Evolutionary conservation across 37 sponge, comb jelly and placozoan species (phyloP).

Genomic region (Amphimedon queenslandica): DNA sequence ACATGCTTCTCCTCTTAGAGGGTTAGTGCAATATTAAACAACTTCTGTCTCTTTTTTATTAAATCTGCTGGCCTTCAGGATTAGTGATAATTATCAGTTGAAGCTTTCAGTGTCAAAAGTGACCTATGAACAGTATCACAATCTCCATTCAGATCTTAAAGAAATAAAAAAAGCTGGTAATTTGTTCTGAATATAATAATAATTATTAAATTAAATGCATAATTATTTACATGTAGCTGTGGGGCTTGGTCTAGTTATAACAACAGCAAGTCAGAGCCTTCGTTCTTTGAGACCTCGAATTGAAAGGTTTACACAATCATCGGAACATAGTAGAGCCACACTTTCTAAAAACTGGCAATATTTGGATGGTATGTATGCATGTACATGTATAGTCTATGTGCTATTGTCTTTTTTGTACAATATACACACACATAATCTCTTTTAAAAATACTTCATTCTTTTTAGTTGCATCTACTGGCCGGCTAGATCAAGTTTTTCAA

Average conservation of each 20-base stretch:
- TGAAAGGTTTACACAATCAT: slow-evolving; percentile 12
- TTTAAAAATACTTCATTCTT: neutral
- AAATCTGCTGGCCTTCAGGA: slow-evolving; percentile 6
- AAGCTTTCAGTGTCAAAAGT: slow-evolving; percentile 73
- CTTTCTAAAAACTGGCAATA: slow-evolving; percentile 59
- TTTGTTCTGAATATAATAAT: neutral
- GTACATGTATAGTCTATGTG: neutral
- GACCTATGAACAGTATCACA: slow-evolving; percentile 46
- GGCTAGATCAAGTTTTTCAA: slow-evolving; percentile 44
- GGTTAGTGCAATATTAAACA: neutral
- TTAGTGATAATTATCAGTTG: slow-evolving; percentile 40
- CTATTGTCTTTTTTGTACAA: no score
- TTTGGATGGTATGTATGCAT: slow-evolving; percentile 57
- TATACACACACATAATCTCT: neutral
- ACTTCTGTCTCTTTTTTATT: neutral
- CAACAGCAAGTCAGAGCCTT: slow-evolving; percentile 35
- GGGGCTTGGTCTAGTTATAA: slow-evolving; percentile 45
- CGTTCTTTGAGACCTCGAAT: slow-evolving; percentile 29
- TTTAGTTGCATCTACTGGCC: slow-evolving; percentile 33
- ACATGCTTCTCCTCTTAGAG: neutral
- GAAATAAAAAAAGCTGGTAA: slow-evolving; percentile 48
- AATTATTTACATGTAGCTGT: slow-evolving; percentile 27
- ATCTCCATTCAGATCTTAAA: slow-evolving; percentile 40
- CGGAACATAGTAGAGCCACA: neutral
- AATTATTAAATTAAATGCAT: neutral